phyloP scores from a whole-genome alignment of 2,888 invertebrate species.

The Oscheius onirici region DNA sequence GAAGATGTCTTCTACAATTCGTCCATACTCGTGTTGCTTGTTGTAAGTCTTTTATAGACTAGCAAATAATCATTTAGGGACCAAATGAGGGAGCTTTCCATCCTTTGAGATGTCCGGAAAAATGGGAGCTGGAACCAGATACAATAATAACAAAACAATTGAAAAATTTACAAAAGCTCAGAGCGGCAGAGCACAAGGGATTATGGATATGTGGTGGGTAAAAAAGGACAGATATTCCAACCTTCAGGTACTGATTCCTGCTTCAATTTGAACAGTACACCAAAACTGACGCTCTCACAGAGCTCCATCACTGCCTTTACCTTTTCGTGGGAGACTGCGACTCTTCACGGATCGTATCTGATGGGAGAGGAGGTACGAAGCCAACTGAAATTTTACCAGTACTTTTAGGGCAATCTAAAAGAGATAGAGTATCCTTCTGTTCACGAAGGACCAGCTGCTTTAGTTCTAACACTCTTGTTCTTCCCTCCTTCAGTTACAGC shows the following conservation, averaged over 20 bases:
- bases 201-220: constrained; percentile 43
- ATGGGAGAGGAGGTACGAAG: background rate
- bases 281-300: background rate
- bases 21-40: constrained; percentile 73
- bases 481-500: constrained; percentile 72
- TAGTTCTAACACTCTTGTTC: constrained; percentile 71
- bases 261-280: background rate
- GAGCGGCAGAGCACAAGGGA: constrained; percentile 26
- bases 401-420: background rate
- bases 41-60: constrained; percentile 68
- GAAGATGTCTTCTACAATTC: constrained; percentile 72
- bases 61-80: background rate
- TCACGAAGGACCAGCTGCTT: background rate
- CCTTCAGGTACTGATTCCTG: constrained; percentile 25
- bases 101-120: background rate
- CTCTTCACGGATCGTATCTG: constrained; percentile 15
- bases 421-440: constrained; percentile 13
- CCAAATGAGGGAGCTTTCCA: constrained; percentile 2
- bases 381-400: background rate
- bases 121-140: constrained; percentile 8
- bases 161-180: background rate
- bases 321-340: constrained; percentile 3
- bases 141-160: constrained; percentile 17
- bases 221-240: background rate
- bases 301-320: constrained; percentile 13